Conservation (phyloP, 1,140 invertebrate species). For the Drepana arcuata region DNA sequence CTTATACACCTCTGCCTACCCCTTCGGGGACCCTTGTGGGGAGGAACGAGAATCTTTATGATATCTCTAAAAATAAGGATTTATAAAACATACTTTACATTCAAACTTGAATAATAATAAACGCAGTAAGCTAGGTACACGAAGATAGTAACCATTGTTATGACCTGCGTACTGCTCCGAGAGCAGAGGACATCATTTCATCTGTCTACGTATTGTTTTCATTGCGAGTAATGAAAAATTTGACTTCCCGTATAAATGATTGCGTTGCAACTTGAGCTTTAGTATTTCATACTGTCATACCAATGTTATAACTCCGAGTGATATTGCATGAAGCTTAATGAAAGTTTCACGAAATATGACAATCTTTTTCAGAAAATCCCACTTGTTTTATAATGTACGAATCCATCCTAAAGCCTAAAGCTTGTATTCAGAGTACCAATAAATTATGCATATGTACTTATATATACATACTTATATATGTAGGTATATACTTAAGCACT, state of each 20-base stretch:
- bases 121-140: neutral
- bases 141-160: constrained; percentile 9
- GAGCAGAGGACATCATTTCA: constrained; percentile 20
- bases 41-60: too few species aligned
- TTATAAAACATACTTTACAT: neutral
- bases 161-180: constrained; percentile 22
- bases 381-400: neutral
- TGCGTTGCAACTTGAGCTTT: constrained; percentile 3
- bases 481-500: too few species aligned
- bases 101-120: neutral
- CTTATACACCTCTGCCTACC: too few species aligned
- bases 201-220: constrained; percentile 20
- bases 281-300: too few species aligned
- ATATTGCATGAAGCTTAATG: neutral
- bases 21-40: too few species aligned
- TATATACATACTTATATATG: too few species aligned
- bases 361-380: neutral
- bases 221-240: constrained; percentile 24
- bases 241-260: constrained; percentile 19
- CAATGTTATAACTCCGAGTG: too few species aligned
- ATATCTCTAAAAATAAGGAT: too few species aligned
- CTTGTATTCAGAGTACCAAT: too few species aligned
- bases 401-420: too few species aligned
- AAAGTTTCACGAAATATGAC: neutral
- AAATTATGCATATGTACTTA: too few species aligned